These are phyloP conservation scores for Carollia perspicillata DNA, from an alignment of 2,113 vertebrate species.

Conservation along the genomic window DNA sequence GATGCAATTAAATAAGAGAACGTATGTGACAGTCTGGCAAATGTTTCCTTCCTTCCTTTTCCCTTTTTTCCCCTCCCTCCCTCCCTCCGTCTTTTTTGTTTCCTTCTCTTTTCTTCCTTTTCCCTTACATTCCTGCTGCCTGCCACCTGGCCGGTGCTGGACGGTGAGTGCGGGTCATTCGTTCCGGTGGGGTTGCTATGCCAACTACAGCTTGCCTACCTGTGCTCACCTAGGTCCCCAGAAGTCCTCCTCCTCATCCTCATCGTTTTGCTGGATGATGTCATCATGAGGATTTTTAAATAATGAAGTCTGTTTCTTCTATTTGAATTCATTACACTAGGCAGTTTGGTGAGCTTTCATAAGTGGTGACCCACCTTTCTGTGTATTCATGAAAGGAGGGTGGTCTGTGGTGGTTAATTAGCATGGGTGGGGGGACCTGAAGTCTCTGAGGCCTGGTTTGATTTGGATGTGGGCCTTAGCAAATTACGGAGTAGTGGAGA, in stretches of 20 bases:
- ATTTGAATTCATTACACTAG: background rate
- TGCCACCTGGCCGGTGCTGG: background rate
- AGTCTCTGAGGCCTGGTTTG: background rate
- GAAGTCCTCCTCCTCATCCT: background rate
- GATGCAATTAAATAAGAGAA: background rate
- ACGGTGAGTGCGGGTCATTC: accelerated
- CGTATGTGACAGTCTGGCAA: background rate
- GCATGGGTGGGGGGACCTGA: too few relatives aligned
- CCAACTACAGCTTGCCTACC: background rate
- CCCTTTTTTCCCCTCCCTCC: background rate
- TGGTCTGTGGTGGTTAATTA: background rate
- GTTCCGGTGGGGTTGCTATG: background rate
- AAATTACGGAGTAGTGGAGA: background rate
- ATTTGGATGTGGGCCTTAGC: background rate
- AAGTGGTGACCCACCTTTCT: background rate
- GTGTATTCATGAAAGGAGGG: background rate
- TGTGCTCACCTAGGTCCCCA: background rate
- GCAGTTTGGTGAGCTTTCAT: background rate
- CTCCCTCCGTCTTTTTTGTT: background rate
- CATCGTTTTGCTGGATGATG: background rate
- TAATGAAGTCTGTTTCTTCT: background rate
- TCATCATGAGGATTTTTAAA: background rate
- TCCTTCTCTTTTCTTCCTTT: too few relatives aligned
- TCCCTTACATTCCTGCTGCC: background rate
- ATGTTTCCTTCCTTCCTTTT: background rate